Evolutionary conservation across 2,888 invertebrate species (phyloP).

Genomic region (Aphodius sticticus): DNA sequence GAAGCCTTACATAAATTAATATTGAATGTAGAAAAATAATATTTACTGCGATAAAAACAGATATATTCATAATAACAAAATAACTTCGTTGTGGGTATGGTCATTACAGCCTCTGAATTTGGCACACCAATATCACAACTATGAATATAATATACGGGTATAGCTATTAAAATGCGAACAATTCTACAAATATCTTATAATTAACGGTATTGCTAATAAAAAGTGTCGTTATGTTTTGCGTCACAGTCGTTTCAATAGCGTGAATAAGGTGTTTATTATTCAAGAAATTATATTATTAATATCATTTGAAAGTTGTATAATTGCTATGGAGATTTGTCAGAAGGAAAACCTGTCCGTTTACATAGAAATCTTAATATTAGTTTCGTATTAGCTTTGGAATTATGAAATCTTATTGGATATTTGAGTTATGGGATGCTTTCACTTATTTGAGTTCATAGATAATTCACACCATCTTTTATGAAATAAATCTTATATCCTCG

Average conservation of each 20-base stretch:
- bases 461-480: neutral
- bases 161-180: neutral
- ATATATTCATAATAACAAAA: too few species aligned
- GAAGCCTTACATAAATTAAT: constrained; percentile 10
- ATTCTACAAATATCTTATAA: neutral
- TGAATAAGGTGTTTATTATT: neutral
- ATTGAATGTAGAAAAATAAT: neutral
- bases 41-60: neutral
- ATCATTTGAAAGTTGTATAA: neutral
- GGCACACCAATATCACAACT: neutral
- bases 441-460: neutral
- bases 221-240: neutral
- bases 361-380: neutral
- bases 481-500: too few species aligned
- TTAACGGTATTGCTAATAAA: neutral
- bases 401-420: neutral
- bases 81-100: too few species aligned
- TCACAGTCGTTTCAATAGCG: neutral
- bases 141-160: neutral
- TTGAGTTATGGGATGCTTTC: neutral
- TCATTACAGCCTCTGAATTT: neutral
- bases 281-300: neutral
- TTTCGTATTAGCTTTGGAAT: neutral
- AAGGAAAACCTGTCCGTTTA: neutral
- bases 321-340: neutral